Base-by-base conservation (phyloP, 2,888 invertebrate genomes). In the Hemistola chrysoprasaria region DNA sequence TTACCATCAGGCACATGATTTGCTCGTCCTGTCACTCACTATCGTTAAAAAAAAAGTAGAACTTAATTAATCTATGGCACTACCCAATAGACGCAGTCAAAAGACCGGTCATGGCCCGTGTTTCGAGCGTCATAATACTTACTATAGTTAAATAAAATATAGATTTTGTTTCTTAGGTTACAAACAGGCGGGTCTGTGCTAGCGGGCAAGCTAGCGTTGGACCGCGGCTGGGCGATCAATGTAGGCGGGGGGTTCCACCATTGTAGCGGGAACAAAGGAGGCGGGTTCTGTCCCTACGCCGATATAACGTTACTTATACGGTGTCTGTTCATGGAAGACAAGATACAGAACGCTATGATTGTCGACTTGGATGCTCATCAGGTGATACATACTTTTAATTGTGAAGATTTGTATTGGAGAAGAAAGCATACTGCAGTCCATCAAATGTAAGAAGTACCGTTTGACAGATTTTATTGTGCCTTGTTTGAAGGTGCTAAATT, bases 231-330 rank as follows among this genome's bases (percentile, higher is more conserved):
- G 96, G 93, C 96, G 0, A 95, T 97, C 47, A 97, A 97, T 72
- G 90, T 97, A 11, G 97, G 97, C 0, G 97, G 96, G 6, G 97
- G 97, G 0, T 97, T 97, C 78, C 97, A 97, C 78, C 97, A 97
- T 73, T 97, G 97, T 72, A 93, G 94, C 49, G 90, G 91, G 0
- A 85, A 91, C 38, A 84, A 83, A 40, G 97, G 97, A 1, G 96
- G 94, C 0, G 97, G 97, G 0, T 97, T 97, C 83, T 97, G 97
- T 78, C 93, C 94, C 0, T 97, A 97, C 69, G 97, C 97, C 0
- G 97, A 97, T 68, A 96, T 97, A 31, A 95, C 96, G 0, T 82
- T 97, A 53, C 84, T 95, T 6, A 90, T 97, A 27, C 87, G 91
- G 40, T 93, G 93, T 65, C 78, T 96, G 6, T 90, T 95, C 10